A percentile compares a stretch with the other conserved stretches of the same genome.
These are phyloP conservation scores for Mobula hypostoma DNA, from an alignment of 2,113 vertebrate genomes.

Conservation along the genomic window DNA sequence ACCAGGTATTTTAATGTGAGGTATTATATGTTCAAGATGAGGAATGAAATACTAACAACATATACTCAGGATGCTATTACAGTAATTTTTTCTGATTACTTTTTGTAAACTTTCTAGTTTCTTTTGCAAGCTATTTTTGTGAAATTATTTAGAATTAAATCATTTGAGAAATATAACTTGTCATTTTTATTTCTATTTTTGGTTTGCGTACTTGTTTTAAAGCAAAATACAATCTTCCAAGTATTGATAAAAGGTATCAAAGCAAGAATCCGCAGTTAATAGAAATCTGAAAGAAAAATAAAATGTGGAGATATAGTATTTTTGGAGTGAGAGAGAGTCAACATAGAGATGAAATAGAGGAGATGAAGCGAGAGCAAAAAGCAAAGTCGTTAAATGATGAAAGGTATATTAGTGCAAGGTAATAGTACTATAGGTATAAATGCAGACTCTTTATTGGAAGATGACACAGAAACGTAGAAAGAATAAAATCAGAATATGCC, in stretches of 20 bases:
- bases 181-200: neutral
- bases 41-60: neutral
- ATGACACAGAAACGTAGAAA: no score
- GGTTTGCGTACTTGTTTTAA: neutral
- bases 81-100: neutral
- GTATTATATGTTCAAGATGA: neutral
- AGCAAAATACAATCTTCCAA: neutral
- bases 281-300: no score
- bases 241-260: neutral
- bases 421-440: no score
- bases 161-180: neutral
- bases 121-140: neutral
- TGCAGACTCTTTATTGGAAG: no score
- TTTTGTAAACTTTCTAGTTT: neutral
- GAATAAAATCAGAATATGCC: no score
- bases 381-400: no score
- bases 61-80: neutral
- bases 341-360: no score
- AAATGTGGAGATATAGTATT: no score
- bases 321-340: no score
- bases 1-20: neutral
- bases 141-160: neutral
- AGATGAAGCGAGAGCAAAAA: no score
- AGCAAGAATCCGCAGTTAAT: no score
- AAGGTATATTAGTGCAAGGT: no score